Base-by-base conservation (phyloP, 2,888 invertebrate species). In the Sphaerophoria rueppellii region DNA sequence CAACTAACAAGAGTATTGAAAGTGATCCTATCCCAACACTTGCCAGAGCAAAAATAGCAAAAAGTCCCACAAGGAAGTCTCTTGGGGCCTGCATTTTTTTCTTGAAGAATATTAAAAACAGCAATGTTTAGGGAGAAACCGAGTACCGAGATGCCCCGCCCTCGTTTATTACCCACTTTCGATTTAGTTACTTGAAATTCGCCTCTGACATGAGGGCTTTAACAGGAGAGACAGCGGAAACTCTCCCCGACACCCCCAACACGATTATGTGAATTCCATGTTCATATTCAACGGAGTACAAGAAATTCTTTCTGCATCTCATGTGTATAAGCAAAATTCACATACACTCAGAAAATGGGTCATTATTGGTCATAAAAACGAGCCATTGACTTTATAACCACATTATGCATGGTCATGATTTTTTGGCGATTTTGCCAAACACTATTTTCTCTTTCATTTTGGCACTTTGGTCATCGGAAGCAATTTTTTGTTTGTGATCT, bases 341-440 rank as follows among this genome's bases (percentile, higher is more conserved):
- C 65, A 54, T 32, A 54, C 4, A 50, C 58, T 46, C 40, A 37
- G 16, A 72, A 67, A 70, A 69, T 83, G 75, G 83, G 83, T 83
- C 79, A 83, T 60, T 83, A 2, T 60, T 83, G 71, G 71, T 79
- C 67, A 79, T 75, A 79, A 82, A 40, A 6, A 0, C 6, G 12
- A 43, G 79, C 69, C 79, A 75, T 71, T 79, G 79, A 79, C 79
- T 83, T 63, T 50, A 40, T 50, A 32, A 14, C 32, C 34, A 16
- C 35, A 16, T 50, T 63, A 40, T 52, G 54, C 54, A 63, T 16
- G 24, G 16, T 58, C 78, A 63, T 77, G 73, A 52, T 54, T 74
- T 52, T 58, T 67, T 74, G 73, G 24, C 16, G 65, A n/a, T 74
- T 24, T 74, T 54, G 48, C 58, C 67, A 43, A 11, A 43, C 43